These are phyloP conservation scores for Neoitamus cyanurus DNA, from an alignment of 2,888 invertebrate genomes.

Conservation along the genomic window DNA sequence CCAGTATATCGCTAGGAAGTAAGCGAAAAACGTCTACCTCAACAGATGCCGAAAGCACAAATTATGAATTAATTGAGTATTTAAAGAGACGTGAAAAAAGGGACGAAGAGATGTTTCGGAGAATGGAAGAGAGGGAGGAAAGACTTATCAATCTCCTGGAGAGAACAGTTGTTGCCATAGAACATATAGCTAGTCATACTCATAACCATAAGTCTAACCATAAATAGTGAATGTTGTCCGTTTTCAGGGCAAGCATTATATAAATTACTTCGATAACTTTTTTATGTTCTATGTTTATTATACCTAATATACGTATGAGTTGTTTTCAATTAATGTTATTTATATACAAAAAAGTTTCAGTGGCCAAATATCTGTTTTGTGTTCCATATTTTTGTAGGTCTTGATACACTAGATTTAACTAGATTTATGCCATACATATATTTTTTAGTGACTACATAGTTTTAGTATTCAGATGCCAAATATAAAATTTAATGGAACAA, in stretches of 20 bases:
- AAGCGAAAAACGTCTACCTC: slow-evolving; percentile 65
- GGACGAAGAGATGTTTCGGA: slow-evolving; percentile 63
- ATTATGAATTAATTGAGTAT: slow-evolving; percentile 66
- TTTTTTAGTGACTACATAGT: slow-evolving; percentile 11
- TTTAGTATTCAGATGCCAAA: slow-evolving; percentile 38
- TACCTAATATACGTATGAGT: slow-evolving; percentile 8
- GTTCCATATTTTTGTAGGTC: slow-evolving; percentile 40
- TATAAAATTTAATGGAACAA: slow-evolving; percentile 36
- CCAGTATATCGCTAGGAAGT: slow-evolving; percentile 55
- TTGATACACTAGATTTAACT: slow-evolving; percentile 2
- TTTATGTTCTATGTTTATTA: slow-evolving; percentile 27
- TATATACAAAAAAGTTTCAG: slow-evolving; percentile 7
- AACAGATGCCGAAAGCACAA: slow-evolving; percentile 59
- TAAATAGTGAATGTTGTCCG: slow-evolving; percentile 26
- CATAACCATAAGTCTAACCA: slow-evolving; percentile 32
- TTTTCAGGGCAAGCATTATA: not conserved
- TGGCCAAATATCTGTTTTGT: slow-evolving; percentile 35
- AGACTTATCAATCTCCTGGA: slow-evolving; percentile 63
- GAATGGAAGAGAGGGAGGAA: slow-evolving; percentile 66
- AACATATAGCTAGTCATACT: slow-evolving; percentile 58
- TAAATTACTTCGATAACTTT: not conserved
- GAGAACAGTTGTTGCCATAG: slow-evolving; percentile 65
- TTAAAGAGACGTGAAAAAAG: slow-evolving; percentile 64
- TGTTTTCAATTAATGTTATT: slow-evolving; percentile 19
- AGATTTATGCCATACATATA: slow-evolving; percentile 25